Percentiles rank a stretch among this genome's conserved stretches.
phyloP scores from a whole-genome alignment of 2,888 invertebrate genomes.

The Phaedon cochleariae region DNA sequence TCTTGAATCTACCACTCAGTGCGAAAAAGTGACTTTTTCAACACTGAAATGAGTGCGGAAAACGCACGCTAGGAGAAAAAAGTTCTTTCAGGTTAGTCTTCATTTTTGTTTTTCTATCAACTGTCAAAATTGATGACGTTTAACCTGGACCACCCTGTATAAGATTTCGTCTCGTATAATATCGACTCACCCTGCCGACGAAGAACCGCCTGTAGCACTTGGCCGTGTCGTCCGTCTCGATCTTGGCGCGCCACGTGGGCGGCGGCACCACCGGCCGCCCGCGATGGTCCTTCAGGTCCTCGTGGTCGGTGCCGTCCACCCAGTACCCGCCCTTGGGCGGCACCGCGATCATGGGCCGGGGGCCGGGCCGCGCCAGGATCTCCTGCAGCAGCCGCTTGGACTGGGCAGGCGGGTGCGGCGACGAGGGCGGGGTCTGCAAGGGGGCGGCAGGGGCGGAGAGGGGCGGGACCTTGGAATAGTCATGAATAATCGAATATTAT shows the following conservation, averaged over 20 bases:
- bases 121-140: too few relatives aligned
- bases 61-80: too few relatives aligned
- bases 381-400: slow-evolving; percentile 77
- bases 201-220: slow-evolving; percentile 94
- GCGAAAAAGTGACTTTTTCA: too few relatives aligned
- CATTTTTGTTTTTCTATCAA: too few relatives aligned
- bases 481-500: too few relatives aligned
- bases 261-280: slow-evolving; percentile 65
- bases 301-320: slow-evolving; percentile 86
- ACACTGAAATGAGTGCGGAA: too few relatives aligned
- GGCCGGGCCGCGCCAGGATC: slow-evolving; percentile 61
- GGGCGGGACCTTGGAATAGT: slow-evolving; percentile 1
- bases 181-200: slow-evolving; percentile 85
- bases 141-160: too few relatives aligned
- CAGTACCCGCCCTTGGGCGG: slow-evolving; percentile 84
- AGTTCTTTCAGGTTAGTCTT: too few relatives aligned
- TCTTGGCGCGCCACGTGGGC: slow-evolving; percentile 71
- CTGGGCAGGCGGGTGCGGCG: slow-evolving; percentile 66
- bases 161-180: too few relatives aligned
- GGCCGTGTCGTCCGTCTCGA: slow-evolving; percentile 95
- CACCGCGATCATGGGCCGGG: slow-evolving; percentile 88
- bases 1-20: too few relatives aligned
- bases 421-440: slow-evolving; percentile 60
- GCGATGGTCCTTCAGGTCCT: slow-evolving; percentile 65
- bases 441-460: slow-evolving; percentile 56